Base-by-base conservation (phyloP, 2,113 vertebrate genomes). In the Neogale vison region DNA sequence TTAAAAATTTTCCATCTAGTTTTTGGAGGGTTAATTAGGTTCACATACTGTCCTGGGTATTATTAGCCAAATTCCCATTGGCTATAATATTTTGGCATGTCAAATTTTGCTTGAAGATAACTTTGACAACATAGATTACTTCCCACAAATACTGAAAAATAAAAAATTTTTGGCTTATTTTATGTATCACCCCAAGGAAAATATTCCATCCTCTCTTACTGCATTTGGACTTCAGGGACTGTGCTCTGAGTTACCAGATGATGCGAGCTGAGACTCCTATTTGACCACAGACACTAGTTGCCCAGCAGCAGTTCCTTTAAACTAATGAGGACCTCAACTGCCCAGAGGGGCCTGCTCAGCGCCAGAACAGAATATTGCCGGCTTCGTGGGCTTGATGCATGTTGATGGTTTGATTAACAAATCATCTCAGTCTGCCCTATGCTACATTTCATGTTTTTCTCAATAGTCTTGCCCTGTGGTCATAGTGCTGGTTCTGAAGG, bases 101-200 rank as follows among this genome's bases (percentile, higher is more conserved):
- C 67, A 89, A n/a, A 39, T 89, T 95, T 82, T 77, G 76, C 96
- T 59, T 95, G 47, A 95, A 97, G 92, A 59, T 42, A 87, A 89
- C 72, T 83, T 89, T 84, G 83, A 52, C 18, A 80, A 71, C 23
- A 34, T 23, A 74, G 65, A 36, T 45, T 7, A 76, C 20, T 85
- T 77, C 42, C 84, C 63, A 45, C 23, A 69, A 80, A 74, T 12
- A 57, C 39, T 7, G 13, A 47, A 74, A 80, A 85, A 36, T 90
- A 24, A 81, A 87, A 87, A 81, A 87, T 20, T 92, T 96, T 59
- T 88, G 10, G 50, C 36, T 23, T 76, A 88, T 92, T 65, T 93
- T 93, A 91, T 80, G 82, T 21, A 84, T 88, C 23, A 92, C 26
- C 0, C 39, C 61, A 61, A 74, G 74, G 21, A 3, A 4, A 90